Percentiles rank a stretch among this genome's conserved stretches.
phyloP scores from a whole-genome alignment of 2,888 invertebrate species.

The Chrysolina oricalcia region DNA sequence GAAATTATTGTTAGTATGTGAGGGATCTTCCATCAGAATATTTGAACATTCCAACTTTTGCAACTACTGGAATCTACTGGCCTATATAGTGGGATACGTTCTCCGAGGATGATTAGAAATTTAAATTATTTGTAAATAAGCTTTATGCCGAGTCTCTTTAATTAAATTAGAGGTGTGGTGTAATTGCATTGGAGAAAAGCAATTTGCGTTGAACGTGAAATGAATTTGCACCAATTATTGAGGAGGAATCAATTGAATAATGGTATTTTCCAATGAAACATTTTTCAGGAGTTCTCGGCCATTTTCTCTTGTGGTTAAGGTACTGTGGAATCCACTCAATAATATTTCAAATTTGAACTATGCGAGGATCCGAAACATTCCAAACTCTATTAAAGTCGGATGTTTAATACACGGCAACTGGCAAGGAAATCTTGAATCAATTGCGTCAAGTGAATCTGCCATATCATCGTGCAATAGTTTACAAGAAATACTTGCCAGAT shows the following conservation, averaged over 20 bases:
- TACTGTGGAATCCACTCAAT: constrained; percentile 10
- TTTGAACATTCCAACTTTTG: not conserved
- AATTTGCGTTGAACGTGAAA: constrained; percentile 8
- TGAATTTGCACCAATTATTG: constrained; percentile 19
- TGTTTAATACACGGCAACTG: not conserved
- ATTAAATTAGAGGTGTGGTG: constrained; percentile 21
- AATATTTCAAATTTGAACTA: not conserved
- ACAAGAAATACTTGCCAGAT: too few relatives aligned
- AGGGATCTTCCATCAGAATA: not conserved
- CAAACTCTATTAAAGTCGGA: not conserved
- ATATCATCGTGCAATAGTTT: too few relatives aligned
- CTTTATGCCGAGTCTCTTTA: not conserved
- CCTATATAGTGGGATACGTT: constrained; percentile 4
- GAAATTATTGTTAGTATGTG: not conserved
- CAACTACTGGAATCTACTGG: not conserved
- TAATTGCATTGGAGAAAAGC: constrained; percentile 6
- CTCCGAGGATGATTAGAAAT: constrained; percentile 11
- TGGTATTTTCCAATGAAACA: constrained; percentile 16
- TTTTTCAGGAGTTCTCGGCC: not conserved
- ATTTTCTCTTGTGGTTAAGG: not conserved
- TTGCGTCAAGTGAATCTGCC: too few relatives aligned
- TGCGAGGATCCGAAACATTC: not conserved
- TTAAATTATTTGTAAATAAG: constrained; percentile 11
- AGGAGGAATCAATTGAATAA: constrained; percentile 16
- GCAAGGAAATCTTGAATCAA: too few relatives aligned